Base-by-base conservation (phyloP, 1,140 invertebrate genomes). In the Latrodectus geometricus region DNA sequence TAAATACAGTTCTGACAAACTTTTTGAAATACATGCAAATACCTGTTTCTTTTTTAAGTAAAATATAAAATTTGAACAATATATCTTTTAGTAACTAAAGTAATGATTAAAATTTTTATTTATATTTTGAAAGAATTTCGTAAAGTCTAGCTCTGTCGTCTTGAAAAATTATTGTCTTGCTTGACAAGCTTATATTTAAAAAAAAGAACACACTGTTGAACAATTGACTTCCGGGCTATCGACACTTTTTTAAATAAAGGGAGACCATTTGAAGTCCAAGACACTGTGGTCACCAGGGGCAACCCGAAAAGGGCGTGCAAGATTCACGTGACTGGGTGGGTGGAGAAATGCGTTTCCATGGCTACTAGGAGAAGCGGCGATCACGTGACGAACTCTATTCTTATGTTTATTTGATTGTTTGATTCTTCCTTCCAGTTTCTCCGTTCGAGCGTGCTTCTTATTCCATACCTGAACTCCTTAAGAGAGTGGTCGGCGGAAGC, bases 241-340 rank as follows among this genome's bases (percentile, higher is more conserved):
- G 83, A 86, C 83, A 86, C 74, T 86, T 75, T 48, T 68, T 56
- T 73, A 70, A 72, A 50, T 69, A 86, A 74, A 74, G 74, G 65
- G 75, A 66, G 15, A 35, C 82, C 23, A 20, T 54, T 69, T 66
- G 50, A 56, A 49, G 49, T 23, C 83, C 75, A 52, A 86, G 83
- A 86, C 74, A 78, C 75, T 70, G 49, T 78, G 83, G 83, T 86
- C 83, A 56, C 83, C 49, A 77, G 9, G 66, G 65, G 83, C 75
- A 86, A 86, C 83, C 70, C 15, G n/a, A 49, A 86, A 77, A 86
- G 83, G 83, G 83, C 83, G 83, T 86, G 83, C 66, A 68, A 50
- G 61, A 17, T 20, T 78, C 74, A 78, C 83, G 83, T 86, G 83
- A 77, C 66, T 50, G 49, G 72, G 75, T 86, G 83, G 74, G 83